Evolutionary conservation across 2,797 vertebrate species (phyloP).

Genomic region (Thunnus albacares): DNA sequence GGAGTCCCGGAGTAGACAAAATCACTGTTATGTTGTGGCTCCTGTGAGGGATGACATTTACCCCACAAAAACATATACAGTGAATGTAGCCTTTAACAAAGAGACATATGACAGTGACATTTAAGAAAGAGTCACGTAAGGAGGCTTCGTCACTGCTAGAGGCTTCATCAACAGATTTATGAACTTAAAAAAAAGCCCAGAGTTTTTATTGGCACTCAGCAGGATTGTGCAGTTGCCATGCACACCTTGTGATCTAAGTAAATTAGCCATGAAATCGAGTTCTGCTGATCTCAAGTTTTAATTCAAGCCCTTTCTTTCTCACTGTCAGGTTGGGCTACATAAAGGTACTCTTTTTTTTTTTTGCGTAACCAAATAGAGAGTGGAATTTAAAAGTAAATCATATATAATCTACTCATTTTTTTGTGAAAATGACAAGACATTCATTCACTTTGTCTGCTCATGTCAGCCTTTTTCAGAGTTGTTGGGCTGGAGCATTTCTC

Average conservation of each 20-base stretch:
- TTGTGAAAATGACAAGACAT: constrained; percentile 22
- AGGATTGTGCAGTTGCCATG: constrained; percentile 44
- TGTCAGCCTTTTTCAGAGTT: constrained; percentile 41
- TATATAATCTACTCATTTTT: constrained; percentile 19
- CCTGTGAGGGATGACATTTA: constrained; percentile 63
- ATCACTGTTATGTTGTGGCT: constrained; percentile 28
- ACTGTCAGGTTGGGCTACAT: constrained; percentile 15
- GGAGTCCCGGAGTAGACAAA: constrained; percentile 40
- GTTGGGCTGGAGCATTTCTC: constrained; percentile 14
- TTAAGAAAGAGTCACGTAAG: constrained; percentile 54
- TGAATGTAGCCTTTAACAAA: constrained; percentile 66
- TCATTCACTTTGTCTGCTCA: constrained; percentile 27
- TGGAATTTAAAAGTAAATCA: constrained; percentile 45
- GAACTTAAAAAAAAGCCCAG: constrained; percentile 38
- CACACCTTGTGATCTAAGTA: constrained; percentile 52
- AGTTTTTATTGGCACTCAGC: constrained; percentile 64
- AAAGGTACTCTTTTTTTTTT: constrained; percentile 7
- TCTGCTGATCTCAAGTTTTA: constrained; percentile 64
- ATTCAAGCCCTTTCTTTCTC: constrained; percentile 38
- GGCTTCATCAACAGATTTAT: constrained; percentile 54
- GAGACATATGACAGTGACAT: constrained; percentile 69
- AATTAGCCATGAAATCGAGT: constrained; percentile 68
- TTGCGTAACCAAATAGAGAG: constrained; percentile 41
- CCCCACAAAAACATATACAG: constrained; percentile 21
- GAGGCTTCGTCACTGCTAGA: constrained; percentile 21